Conservation (phyloP, 2,113 vertebrate species). For the Pyrgilauda ruficollis region DNA sequence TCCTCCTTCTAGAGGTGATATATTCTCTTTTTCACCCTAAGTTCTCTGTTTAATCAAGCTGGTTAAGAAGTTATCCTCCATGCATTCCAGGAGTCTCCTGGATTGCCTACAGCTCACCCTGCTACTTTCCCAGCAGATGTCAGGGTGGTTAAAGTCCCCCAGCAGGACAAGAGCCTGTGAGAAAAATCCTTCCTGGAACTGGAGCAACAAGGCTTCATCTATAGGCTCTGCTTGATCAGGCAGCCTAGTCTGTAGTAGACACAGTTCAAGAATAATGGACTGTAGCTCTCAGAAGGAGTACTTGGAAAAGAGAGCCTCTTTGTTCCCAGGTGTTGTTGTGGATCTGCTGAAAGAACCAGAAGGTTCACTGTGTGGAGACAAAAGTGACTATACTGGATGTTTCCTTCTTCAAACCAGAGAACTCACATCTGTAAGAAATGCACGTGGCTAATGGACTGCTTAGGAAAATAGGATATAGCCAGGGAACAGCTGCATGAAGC, state of each 20-base stretch:
- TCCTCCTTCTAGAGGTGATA: not conserved
- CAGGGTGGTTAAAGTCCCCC: not conserved
- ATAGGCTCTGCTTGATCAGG: not conserved
- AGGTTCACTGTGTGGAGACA: not conserved
- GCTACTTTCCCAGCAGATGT: not conserved
- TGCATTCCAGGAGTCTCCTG: not conserved
- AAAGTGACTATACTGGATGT: not conserved
- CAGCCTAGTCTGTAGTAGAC: not conserved
- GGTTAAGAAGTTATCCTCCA: not conserved
- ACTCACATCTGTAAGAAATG: conserved; percentile 49
- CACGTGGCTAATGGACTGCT: conserved; percentile 48
- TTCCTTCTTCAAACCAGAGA: conserved; percentile 7
- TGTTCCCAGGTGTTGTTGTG: conserved; percentile 1
- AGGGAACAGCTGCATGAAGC: conserved; percentile 42
- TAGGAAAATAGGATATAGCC: conserved; percentile 26
- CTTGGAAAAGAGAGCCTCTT: conserved; percentile 18
- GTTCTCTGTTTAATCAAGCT: not conserved
- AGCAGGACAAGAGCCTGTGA: not conserved
- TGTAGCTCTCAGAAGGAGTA: not conserved
- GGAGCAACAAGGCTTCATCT: not conserved
- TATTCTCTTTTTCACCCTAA: not conserved
- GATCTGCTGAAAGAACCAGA: conserved; percentile 3
- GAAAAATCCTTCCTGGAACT: not conserved
- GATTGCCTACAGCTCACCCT: not conserved
- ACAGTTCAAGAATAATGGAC: not conserved